Conservation (phyloP, 2,888 invertebrate genomes). For the Teleiodes luculella region DNA sequence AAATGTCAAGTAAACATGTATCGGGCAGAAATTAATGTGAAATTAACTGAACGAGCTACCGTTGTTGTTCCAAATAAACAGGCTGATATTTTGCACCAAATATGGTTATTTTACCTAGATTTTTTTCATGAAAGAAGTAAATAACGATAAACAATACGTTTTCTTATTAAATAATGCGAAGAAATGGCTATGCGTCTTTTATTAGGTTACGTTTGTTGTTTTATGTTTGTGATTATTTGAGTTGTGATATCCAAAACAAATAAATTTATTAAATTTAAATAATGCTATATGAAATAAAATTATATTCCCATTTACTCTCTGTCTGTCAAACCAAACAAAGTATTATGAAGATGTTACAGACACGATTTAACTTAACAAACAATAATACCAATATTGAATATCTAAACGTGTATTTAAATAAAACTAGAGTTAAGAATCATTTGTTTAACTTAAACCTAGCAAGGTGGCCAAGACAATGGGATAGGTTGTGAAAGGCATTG, state of each 20-base stretch:
- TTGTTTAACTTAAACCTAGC: conserved; percentile 36
- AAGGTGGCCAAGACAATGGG: conserved; percentile 27
- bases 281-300: too few species aligned
- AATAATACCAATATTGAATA: background rate
- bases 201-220: too few species aligned
- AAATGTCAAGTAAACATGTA: conserved; percentile 8
- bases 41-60: conserved; percentile 1
- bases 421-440: conserved; percentile 32
- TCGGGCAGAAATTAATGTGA: background rate
- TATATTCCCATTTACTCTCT: too few species aligned
- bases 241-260: too few species aligned
- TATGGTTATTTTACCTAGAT: conserved; percentile 2
- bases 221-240: too few species aligned
- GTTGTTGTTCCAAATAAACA: conserved; percentile 1
- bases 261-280: too few species aligned
- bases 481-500: conserved; percentile 20
- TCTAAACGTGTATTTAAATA: conserved; percentile 19
- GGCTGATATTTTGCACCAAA: conserved; percentile 10
- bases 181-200: too few species aligned
- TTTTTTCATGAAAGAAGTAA: background rate
- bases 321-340: background rate
- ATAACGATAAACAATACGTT: background rate
- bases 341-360: background rate
- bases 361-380: background rate
- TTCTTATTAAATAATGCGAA: background rate